Conservation (phyloP, 1,140 invertebrate genomes). For the Arctopsyche grandis region DNA sequence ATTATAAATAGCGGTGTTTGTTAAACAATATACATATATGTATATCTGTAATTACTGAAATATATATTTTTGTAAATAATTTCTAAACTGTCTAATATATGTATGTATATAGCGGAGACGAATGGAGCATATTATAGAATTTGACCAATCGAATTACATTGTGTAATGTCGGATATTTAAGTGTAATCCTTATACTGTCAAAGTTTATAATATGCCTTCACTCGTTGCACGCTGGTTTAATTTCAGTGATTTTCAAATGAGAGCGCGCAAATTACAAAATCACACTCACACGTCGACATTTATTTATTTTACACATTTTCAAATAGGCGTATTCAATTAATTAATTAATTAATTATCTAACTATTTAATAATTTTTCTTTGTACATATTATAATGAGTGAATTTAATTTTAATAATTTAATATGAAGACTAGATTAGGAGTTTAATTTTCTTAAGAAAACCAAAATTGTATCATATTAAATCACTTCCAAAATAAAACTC, state of each 20-base stretch:
- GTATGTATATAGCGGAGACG: neutral
- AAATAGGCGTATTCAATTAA: neutral
- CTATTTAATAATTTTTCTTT: neutral
- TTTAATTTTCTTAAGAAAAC: conserved; percentile 6
- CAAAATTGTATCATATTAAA: conserved; percentile 17
- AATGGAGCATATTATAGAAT: no score
- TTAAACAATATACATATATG: neutral
- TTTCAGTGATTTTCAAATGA: no score
- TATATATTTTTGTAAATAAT: conserved; percentile 8
- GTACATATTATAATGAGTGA: conserved; percentile 1
- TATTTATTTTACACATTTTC: neutral
- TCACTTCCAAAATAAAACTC: conserved; percentile 1
- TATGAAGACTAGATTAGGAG: conserved; percentile 23
- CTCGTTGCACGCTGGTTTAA: no score
- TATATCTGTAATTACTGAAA: neutral
- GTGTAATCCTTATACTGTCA: no score
- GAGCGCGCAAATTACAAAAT: no score
- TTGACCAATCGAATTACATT: neutral
- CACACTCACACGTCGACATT: no score
- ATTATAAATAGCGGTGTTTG: conserved; percentile 16
- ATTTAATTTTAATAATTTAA: conserved; percentile 7
- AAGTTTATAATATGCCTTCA: no score
- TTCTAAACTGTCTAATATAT: conserved; percentile 14
- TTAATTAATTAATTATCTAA: neutral
- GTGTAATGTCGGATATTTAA: neutral